phyloP scores from a whole-genome alignment of 2,888 invertebrate genomes.

The Ecliptopera silaceata region DNA sequence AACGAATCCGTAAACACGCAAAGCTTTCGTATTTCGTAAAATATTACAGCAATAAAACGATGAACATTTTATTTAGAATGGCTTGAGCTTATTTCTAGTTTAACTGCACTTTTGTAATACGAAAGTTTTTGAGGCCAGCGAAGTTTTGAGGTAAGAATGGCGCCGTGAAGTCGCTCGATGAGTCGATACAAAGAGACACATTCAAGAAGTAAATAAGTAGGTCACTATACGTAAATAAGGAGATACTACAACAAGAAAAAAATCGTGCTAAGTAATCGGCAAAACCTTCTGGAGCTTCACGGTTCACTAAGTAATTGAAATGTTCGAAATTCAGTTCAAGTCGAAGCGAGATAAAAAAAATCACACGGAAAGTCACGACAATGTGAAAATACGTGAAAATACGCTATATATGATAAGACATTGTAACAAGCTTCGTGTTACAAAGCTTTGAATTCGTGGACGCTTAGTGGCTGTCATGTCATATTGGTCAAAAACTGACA shows the following conservation, averaged over 20 bases:
- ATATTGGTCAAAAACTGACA: no score
- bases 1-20: slow-evolving; percentile 9
- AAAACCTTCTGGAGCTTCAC: background rate
- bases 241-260: background rate
- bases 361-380: background rate
- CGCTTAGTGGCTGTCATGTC: no score
- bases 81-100: slow-evolving; percentile 7
- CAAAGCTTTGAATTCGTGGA: no score
- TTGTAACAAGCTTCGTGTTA: background rate
- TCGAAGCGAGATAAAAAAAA: background rate
- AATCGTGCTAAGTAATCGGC: background rate
- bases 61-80: slow-evolving; percentile 12
- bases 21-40: slow-evolving; percentile 7
- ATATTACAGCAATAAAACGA: slow-evolving; percentile 8
- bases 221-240: background rate
- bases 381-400: background rate
- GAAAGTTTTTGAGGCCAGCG: background rate
- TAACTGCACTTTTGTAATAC: slow-evolving; percentile 9
- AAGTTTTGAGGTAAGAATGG: slow-evolving; percentile 1
- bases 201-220: no score
- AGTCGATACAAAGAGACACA: background rate
- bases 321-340: background rate
- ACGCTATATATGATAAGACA: background rate
- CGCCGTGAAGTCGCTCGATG: background rate
- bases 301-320: slow-evolving; percentile 4